phyloP scores from a whole-genome alignment of 1,140 invertebrate species.

The Atta texana region DNA sequence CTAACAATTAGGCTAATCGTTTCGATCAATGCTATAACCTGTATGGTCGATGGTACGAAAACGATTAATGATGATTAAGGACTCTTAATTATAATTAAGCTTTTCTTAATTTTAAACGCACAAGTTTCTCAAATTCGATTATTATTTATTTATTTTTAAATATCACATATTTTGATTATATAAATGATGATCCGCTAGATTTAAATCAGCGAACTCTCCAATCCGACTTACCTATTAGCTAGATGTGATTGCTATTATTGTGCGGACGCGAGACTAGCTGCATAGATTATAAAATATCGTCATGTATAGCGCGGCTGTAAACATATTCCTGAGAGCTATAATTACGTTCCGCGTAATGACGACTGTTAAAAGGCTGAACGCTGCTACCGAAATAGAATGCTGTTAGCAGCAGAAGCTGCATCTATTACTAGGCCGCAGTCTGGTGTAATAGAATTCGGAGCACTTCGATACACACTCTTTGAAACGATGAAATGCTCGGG shows the following conservation, averaged over 20 bases:
- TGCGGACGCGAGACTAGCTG: neutral
- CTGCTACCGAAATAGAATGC: conserved; percentile 38
- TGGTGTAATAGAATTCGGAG: conserved; percentile 24
- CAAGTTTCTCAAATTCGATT: neutral
- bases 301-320: conserved; percentile 15
- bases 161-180: neutral
- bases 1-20: conserved; percentile 62
- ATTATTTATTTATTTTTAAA: neutral
- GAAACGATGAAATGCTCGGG: conserved; percentile 30
- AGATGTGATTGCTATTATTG: conserved; percentile 6
- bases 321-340: conserved; percentile 32
- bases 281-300: conserved; percentile 41
- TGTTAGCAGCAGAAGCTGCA: conserved; percentile 17
- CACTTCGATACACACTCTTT: conserved; percentile 13
- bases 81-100: conserved; percentile 17
- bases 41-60: conserved; percentile 13
- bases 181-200: conserved; percentile 11
- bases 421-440: conserved; percentile 3
- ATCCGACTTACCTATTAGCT: conserved; percentile 6
- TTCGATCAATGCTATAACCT: conserved; percentile 11
- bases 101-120: conserved; percentile 16
- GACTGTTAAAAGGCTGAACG: conserved; percentile 29
- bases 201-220: neutral
- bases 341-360: conserved; percentile 41
- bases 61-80: neutral